These are phyloP conservation scores for Mixornis gularis DNA, from an alignment of 2,113 vertebrate genomes.

Conservation along the genomic window DNA sequence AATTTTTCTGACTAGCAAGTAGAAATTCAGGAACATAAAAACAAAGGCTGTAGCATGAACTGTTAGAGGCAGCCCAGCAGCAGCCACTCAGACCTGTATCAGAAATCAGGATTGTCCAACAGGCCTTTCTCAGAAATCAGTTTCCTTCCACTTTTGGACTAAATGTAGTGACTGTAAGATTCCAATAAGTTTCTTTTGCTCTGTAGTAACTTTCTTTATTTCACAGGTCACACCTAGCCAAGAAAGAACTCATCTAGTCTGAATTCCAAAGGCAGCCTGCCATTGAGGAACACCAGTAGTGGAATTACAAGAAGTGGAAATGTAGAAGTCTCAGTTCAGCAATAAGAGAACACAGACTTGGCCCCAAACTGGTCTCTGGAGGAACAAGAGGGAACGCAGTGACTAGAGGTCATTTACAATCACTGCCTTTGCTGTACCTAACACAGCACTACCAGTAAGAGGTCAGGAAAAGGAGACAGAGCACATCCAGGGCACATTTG, in stretches of 20 bases:
- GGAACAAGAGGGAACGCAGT: not conserved
- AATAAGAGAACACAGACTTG: not conserved
- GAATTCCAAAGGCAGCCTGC: not conserved
- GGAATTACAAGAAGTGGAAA: not conserved
- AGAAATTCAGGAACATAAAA: not conserved
- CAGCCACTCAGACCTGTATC: not conserved
- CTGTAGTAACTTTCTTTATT: not conserved
- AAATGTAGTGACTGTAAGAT: not conserved
- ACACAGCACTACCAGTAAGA: not conserved
- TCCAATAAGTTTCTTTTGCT: not conserved
- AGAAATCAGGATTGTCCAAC: not conserved
- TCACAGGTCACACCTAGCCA: not conserved
- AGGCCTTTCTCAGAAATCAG: not conserved
- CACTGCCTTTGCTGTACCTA: not conserved
- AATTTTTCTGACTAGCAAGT: not conserved
- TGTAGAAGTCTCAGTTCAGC: not conserved
- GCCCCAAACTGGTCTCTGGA: not conserved
- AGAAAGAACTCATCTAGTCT: not conserved
- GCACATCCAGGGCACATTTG: not conserved
- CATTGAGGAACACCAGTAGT: not conserved
- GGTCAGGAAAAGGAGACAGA: not conserved
- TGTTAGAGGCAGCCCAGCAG: not conserved
- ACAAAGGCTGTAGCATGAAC: accelerated
- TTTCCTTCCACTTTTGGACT: not conserved
- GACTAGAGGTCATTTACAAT: not conserved